These are phyloP conservation scores for Ischnura elegans DNA, from an alignment of 2,888 invertebrate species.

Conservation along the genomic window DNA sequence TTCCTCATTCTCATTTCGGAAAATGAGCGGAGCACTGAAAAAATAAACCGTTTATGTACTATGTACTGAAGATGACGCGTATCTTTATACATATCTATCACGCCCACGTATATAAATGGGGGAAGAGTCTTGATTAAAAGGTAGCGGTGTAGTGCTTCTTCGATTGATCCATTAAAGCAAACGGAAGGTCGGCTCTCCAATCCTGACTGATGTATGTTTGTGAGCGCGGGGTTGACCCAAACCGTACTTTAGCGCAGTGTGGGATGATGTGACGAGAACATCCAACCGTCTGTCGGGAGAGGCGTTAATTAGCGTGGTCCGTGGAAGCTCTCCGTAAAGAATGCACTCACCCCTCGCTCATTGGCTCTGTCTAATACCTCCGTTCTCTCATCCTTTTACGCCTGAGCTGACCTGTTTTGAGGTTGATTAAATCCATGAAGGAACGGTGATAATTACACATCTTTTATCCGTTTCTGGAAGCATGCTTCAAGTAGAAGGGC, in stretches of 20 bases:
- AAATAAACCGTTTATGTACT: too few relatives aligned
- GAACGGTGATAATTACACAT: neutral
- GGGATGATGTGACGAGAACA: constrained; percentile 37
- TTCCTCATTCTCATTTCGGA: neutral
- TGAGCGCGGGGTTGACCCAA: neutral
- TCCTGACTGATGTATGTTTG: constrained; percentile 18
- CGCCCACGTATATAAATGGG: neutral
- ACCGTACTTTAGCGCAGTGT: constrained; percentile 13
- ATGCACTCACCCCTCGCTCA: constrained; percentile 1
- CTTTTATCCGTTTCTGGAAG: neutral
- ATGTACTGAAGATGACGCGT: neutral
- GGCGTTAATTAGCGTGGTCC: constrained; percentile 29
- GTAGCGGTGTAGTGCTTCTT: neutral
- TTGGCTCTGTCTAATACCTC: neutral
- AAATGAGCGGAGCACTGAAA: neutral
- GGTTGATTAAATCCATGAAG: constrained; percentile 19
- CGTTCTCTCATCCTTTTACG: constrained; percentile 24
- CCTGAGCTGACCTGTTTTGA: neutral
- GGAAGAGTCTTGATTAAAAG: neutral
- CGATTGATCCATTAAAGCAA: constrained; percentile 31
- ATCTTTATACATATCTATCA: neutral
- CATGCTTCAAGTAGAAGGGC: neutral
- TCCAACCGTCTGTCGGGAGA: constrained; percentile 20
- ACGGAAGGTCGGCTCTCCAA: constrained; percentile 18
- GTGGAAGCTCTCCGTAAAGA: constrained; percentile 23